Percentiles rank a stretch among this genome's conserved stretches.
Evolutionary conservation across 1,140 invertebrate genomes (phyloP).

Genomic region (Caenorhabditis inopinata): DNA sequence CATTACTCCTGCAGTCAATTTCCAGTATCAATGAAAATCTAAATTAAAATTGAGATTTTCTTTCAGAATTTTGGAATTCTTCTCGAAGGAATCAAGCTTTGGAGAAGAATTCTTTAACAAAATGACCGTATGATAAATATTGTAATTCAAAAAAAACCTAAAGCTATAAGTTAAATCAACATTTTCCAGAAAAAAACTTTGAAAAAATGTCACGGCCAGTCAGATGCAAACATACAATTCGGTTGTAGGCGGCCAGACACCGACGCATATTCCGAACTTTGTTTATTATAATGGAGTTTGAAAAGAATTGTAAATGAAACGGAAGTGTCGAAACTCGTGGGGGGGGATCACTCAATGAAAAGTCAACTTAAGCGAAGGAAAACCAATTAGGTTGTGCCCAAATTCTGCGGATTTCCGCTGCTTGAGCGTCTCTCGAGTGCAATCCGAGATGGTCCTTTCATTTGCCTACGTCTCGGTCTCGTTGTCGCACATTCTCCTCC

Average conservation of each 20-base stretch:
- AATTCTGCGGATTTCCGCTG: conserved; percentile 24
- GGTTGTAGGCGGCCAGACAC: not conserved
- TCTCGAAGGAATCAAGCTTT: too few species aligned
- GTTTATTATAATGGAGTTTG: conserved; percentile 16
- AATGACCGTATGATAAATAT: too few species aligned
- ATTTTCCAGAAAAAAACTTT: too few species aligned
- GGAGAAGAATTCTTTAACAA: too few species aligned
- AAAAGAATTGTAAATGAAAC: not conserved
- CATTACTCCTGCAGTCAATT: too few species aligned
- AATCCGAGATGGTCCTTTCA: conserved; percentile 30
- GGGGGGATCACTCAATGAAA: conserved; percentile 12
- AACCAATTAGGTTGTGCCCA: conserved; percentile 23
- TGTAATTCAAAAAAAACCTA: too few species aligned
- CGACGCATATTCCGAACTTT: not conserved
- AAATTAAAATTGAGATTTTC: too few species aligned
- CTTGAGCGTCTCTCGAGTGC: conserved; percentile 23
- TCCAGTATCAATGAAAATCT: too few species aligned
- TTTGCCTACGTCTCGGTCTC: conserved; percentile 22
- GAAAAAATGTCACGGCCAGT: not conserved
- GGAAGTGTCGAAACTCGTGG: not conserved
- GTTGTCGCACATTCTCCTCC: conserved; percentile 1
- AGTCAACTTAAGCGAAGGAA: conserved; percentile 13
- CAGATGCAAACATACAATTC: not conserved
- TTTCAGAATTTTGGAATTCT: too few species aligned
- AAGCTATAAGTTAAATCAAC: too few species aligned